Conservation (phyloP, 1,140 invertebrate genomes). For the Helicoverpa armigera region DNA sequence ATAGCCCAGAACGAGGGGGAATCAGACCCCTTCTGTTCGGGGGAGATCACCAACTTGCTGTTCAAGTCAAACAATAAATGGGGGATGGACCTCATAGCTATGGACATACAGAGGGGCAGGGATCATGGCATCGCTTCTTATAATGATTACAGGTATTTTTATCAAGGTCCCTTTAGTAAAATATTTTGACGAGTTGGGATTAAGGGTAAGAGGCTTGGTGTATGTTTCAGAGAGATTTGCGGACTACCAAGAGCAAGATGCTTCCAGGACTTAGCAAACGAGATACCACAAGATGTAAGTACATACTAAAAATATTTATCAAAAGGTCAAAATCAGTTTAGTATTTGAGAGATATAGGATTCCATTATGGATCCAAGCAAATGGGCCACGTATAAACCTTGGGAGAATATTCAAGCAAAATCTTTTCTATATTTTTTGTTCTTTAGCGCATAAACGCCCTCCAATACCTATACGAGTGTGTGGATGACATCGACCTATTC, state of each 20-base stretch:
- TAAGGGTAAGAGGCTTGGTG: too few species aligned
- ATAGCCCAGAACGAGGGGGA: slow-evolving; percentile 71
- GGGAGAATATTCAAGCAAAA: not conserved
- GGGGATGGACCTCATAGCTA: slow-evolving; percentile 90
- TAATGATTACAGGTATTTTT: slow-evolving; percentile 78
- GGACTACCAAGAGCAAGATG: slow-evolving; percentile 74
- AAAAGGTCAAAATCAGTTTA: too few species aligned
- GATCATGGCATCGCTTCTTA: slow-evolving; percentile 91
- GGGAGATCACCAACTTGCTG: slow-evolving; percentile 93
- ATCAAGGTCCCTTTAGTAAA: not conserved
- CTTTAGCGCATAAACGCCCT: slow-evolving; percentile 90
- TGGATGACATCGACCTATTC: slow-evolving; percentile 96
- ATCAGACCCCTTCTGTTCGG: slow-evolving; percentile 92
- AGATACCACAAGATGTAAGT: slow-evolving; percentile 84
- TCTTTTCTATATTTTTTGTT: slow-evolving; percentile 6
- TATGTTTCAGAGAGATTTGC: slow-evolving; percentile 75
- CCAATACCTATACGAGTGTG: slow-evolving; percentile 89
- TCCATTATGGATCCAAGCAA: too few species aligned
- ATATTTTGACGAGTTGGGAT: too few species aligned
- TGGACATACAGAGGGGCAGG: slow-evolving; percentile 91
- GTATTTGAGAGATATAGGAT: too few species aligned
- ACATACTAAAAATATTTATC: too few species aligned
- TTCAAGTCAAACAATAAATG: slow-evolving; percentile 90
- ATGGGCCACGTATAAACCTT: too few species aligned
- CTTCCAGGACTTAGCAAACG: slow-evolving; percentile 80